A percentile compares a stretch with the other conserved stretches of the same genome.
phyloP scores from a whole-genome alignment of 2,888 invertebrate species.

The Cacoxenus indagator region DNA sequence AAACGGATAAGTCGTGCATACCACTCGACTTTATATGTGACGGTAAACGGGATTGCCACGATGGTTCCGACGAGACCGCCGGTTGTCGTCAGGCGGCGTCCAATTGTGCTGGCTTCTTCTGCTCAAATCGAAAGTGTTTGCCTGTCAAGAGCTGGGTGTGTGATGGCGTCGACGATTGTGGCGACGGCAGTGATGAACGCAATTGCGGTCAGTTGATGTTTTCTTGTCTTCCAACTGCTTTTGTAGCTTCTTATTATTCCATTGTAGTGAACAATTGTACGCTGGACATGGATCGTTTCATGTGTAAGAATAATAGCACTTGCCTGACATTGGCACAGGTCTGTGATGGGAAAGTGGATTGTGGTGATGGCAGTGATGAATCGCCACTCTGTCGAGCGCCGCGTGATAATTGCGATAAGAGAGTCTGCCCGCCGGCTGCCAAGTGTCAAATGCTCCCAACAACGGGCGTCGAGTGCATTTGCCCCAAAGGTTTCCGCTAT shows the following conservation, averaged over 20 bases:
- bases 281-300: conserved; percentile 71
- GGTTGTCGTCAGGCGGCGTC: conserved; percentile 69
- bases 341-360: conserved; percentile 74
- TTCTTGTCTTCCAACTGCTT: not conserved
- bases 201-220: conserved; percentile 72
- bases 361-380: conserved; percentile 78
- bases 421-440: conserved; percentile 65
- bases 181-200: conserved; percentile 74
- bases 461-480: conserved; percentile 74
- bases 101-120: conserved; percentile 76
- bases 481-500: conserved; percentile 70
- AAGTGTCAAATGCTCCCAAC: conserved; percentile 70
- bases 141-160: conserved; percentile 72
- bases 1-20: conserved; percentile 74
- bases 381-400: conserved; percentile 67
- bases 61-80: conserved; percentile 78
- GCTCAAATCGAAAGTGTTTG: conserved; percentile 74
- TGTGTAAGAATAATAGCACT: conserved; percentile 73
- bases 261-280: conserved; percentile 69
- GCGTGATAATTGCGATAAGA: conserved; percentile 51
- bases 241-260: not conserved
- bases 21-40: conserved; percentile 80
- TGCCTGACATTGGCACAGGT: conserved; percentile 73
- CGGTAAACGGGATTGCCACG: conserved; percentile 79
- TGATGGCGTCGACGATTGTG: conserved; percentile 74